Base-by-base conservation (phyloP, 2,113 vertebrate genomes). In the Glaucomys volans region DNA sequence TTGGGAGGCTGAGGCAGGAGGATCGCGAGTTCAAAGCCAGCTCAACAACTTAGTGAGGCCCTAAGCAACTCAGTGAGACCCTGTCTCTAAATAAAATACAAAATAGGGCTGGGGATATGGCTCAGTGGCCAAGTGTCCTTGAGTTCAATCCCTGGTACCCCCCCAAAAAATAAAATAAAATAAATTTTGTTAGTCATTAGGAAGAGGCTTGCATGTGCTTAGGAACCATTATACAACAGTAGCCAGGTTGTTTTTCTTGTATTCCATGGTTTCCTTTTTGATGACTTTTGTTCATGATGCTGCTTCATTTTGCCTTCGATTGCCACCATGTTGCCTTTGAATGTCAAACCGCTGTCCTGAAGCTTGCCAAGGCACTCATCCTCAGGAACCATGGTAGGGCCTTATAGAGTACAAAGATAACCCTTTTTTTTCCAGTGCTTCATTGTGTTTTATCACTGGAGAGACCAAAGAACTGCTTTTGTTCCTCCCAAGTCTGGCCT, bases 391-490 rank as follows among this genome's bases (percentile, higher is more conserved):
- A 7, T 66, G 44, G 54, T 67, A 22, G 35, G 71, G 28, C 52
- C 54, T 93, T 85, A 62, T 10, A 44, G 52, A 92, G 30, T 44
- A 52, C n/a, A 52, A 74, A 93, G 42, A 59, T 24, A 30, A 72
- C 35, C 16, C 32, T 57, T 47, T 92, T 47, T 92, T 64, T 16
- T 35, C 66, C 37, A 69, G 72, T 17, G 88, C 52, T 93, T 62
- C 18, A 13, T 57, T 64, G 57, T 50, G 71, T 22, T 17, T 77
- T 74, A 57, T n/a, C 66, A 85, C 42, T 8, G 50, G 47, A 52
- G 67, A 91, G 30, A 80, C 20, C 26, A 84, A 91, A 77, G 35
- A 62, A 90, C 87, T 97, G 62, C 64, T 90, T 97, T 90, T 95
- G 52, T 66, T 74, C 28, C 22, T 42, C 26, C 22, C 42, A 69